A percentile compares a stretch with the other conserved stretches of the same genome.
Evolutionary conservation across 2,888 invertebrate species (phyloP).

Genomic region (Idaea dimidiata): DNA sequence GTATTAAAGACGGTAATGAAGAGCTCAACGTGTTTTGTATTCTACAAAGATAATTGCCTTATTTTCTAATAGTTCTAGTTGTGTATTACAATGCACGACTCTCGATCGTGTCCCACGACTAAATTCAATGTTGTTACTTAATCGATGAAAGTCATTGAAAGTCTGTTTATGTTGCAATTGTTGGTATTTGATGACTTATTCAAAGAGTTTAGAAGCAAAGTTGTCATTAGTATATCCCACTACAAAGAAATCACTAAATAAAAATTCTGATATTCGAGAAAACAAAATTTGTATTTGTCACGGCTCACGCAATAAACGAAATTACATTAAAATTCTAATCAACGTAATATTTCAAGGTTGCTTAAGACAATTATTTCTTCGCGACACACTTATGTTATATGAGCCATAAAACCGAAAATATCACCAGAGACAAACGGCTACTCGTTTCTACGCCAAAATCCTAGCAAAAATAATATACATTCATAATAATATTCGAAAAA

Average conservation of each 20-base stretch:
- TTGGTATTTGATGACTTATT: background rate
- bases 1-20: background rate
- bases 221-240: background rate
- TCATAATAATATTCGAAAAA: slow-evolving; percentile 1
- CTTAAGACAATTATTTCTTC: slow-evolving; percentile 43
- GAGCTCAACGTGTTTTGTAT: background rate
- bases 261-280: background rate
- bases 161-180: background rate
- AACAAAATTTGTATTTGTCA: slow-evolving; percentile 1
- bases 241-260: background rate
- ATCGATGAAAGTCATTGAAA: background rate
- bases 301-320: slow-evolving; percentile 8
- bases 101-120: slow-evolving; percentile 28
- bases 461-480: slow-evolving; percentile 17
- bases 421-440: slow-evolving; percentile 33
- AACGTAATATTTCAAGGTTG: slow-evolving; percentile 35
- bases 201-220: background rate
- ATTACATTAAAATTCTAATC: slow-evolving; percentile 24
- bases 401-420: slow-evolving; percentile 44
- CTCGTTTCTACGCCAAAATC: slow-evolving; percentile 20
- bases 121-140: slow-evolving; percentile 1
- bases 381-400: slow-evolving; percentile 47
- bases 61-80: slow-evolving; percentile 5
- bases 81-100: slow-evolving; percentile 21
- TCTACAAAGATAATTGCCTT: background rate